phyloP scores from a whole-genome alignment of 2,888 invertebrate species.

The Chaetoderma sp. region DNA sequence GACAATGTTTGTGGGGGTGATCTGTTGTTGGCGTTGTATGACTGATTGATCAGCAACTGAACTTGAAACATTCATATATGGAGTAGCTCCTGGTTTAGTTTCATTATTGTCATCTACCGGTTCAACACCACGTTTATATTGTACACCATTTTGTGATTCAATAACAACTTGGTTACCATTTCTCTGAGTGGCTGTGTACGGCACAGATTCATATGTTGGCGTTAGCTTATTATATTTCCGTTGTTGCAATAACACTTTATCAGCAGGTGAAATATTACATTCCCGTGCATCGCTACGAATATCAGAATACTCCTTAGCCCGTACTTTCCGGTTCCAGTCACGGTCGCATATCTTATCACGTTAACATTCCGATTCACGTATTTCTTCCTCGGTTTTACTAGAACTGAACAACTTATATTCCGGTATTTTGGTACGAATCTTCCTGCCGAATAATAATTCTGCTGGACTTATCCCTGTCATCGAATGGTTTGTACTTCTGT shows the following conservation, averaged over 20 bases:
- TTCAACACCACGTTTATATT: no score
- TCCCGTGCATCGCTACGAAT: background rate
- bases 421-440: constrained; percentile 32
- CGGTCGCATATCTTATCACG: constrained; percentile 17
- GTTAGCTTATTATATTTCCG: constrained; percentile 18
- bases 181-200: background rate
- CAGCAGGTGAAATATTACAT: constrained; percentile 16
- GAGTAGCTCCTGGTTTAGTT: no score
- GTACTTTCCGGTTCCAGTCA: constrained; percentile 13
- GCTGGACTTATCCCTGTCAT: constrained; percentile 35
- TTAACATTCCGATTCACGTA: no score
- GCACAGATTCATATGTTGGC: constrained; percentile 16
- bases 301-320: constrained; percentile 15
- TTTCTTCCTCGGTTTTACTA: no score
- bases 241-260: constrained; percentile 23
- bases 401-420: no score
- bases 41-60: no score
- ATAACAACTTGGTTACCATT: no score
- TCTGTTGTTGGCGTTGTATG: no score
- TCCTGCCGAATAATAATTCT: constrained; percentile 31
- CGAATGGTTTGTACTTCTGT: constrained; percentile 34
- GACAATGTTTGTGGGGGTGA: no score
- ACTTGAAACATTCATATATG: no score
- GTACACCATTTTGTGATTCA: no score
- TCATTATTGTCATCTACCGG: no score